These are phyloP conservation scores for Branchellion lobata DNA, from an alignment of 2,888 invertebrate species.

Conservation along the genomic window DNA sequence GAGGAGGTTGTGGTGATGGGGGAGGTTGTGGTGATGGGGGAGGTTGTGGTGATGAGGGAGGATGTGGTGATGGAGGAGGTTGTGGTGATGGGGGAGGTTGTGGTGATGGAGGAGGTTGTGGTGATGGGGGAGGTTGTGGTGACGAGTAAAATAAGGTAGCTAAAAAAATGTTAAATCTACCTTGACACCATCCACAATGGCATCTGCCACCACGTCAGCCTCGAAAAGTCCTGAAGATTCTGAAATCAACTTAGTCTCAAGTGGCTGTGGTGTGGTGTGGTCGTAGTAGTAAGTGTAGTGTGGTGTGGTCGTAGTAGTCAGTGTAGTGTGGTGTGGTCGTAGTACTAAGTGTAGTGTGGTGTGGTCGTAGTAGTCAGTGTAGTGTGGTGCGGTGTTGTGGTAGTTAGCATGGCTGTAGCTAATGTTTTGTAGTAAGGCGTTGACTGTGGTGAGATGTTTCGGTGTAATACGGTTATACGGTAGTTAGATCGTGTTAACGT, in stretches of 20 bases:
- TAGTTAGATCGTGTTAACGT: no score
- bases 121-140: no score
- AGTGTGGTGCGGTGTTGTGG: not conserved
- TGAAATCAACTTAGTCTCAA: constrained; percentile 83
- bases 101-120: no score
- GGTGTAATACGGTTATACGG: no score
- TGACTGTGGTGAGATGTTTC: no score
- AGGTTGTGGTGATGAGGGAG: no score
- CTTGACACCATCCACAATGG: constrained; percentile 78
- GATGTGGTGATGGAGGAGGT: no score
- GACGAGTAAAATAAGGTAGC: no score
- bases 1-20: no score
- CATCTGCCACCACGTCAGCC: constrained; percentile 77
- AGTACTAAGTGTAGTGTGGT: not conserved
- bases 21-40: no score
- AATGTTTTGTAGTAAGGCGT: no score
- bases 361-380: not conserved
- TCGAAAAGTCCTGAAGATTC: constrained; percentile 75
- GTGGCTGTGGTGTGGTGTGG: constrained; percentile 61
- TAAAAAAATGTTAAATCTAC: constrained; percentile 60
- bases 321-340: constrained; percentile 50
- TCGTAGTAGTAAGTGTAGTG: not conserved
- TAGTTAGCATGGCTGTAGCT: not conserved
- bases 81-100: no score
- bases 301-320: constrained; percentile 62